Evolutionary conservation across 2,113 vertebrate genomes (phyloP).

Genomic region (Prolemur simus): DNA sequence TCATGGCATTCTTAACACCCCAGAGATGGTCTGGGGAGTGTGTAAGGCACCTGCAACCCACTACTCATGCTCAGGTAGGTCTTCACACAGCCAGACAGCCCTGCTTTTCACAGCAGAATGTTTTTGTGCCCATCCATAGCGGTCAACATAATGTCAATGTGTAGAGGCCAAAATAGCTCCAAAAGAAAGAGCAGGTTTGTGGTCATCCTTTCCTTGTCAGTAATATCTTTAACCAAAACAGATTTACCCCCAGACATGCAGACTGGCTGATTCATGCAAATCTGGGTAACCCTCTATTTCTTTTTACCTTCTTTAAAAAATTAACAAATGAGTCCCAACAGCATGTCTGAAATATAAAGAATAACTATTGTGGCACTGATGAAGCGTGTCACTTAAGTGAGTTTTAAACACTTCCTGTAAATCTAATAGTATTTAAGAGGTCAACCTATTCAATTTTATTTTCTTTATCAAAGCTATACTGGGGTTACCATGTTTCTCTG

Average conservation of each 20-base stretch:
- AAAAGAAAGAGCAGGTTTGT: conserved; percentile 39
- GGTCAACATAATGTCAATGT: not conserved
- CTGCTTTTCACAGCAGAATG: not conserved
- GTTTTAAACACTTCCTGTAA: conserved; percentile 65
- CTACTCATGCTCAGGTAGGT: not conserved
- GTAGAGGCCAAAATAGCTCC: not conserved
- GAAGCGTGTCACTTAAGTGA: conserved; percentile 74
- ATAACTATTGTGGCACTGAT: conserved; percentile 65
- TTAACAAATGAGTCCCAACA: conserved; percentile 67
- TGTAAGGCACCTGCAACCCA: not conserved
- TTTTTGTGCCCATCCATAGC: not conserved
- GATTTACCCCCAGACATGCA: conserved; percentile 32
- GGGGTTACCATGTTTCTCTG: conserved; percentile 36
- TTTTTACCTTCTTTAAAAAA: conserved; percentile 34
- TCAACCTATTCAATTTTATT: conserved; percentile 57
- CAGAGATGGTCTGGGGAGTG: not conserved
- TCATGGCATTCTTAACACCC: not conserved
- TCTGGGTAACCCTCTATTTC: conserved; percentile 36
- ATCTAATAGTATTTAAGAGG: conserved; percentile 71
- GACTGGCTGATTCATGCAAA: conserved; percentile 63
- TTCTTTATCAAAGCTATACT: conserved; percentile 35
- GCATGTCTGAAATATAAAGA: conserved; percentile 58
- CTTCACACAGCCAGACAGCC: not conserved
- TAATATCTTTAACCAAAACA: conserved; percentile 49
- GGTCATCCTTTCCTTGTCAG: conserved; percentile 45